Percentiles rank a stretch among this genome's conserved stretches.
Evolutionary conservation across 2,113 vertebrate genomes (phyloP).

Genomic region (Crotalus horridus): DNA sequence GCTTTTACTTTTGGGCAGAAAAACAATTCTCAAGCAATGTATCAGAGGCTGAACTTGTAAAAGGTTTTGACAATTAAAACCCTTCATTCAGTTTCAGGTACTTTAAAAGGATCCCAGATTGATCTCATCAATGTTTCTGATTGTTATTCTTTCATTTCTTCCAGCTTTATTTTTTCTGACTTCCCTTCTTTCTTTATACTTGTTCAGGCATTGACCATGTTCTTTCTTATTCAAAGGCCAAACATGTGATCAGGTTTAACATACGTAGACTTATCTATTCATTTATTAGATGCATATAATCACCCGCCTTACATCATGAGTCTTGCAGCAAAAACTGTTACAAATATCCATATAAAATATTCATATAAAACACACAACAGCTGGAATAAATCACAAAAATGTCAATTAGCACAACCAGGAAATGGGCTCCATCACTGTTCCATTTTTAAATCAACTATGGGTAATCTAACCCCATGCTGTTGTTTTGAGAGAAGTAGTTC

Average conservation of each 20-base stretch:
- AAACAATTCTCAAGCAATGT: not conserved
- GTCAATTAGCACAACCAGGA: not conserved
- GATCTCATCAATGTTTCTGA: not conserved
- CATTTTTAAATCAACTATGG: not conserved
- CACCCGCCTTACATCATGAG: not conserved
- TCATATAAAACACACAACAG: not conserved
- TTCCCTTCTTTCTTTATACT: not conserved
- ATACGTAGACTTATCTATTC: not conserved
- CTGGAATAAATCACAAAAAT: not conserved
- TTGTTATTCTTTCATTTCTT: not conserved
- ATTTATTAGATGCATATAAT: not conserved
- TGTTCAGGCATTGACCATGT: not conserved
- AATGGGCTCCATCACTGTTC: not conserved
- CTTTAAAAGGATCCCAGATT: not conserved
- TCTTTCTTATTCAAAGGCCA: not conserved
- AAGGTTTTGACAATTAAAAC: not conserved
- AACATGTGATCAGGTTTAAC: not conserved
- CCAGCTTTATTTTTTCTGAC: not conserved
- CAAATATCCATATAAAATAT: not conserved
- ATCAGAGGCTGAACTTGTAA: not conserved
- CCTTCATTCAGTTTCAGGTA: not conserved
- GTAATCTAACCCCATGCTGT: not conserved
- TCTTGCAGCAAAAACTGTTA: not conserved
- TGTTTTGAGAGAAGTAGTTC: not conserved
- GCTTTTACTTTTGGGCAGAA: not conserved